Evolutionary conservation across 2,113 vertebrate genomes (phyloP), one percentile per base, ranked within the genome.

Genomic region (Sturnira hondurensis): DNA sequence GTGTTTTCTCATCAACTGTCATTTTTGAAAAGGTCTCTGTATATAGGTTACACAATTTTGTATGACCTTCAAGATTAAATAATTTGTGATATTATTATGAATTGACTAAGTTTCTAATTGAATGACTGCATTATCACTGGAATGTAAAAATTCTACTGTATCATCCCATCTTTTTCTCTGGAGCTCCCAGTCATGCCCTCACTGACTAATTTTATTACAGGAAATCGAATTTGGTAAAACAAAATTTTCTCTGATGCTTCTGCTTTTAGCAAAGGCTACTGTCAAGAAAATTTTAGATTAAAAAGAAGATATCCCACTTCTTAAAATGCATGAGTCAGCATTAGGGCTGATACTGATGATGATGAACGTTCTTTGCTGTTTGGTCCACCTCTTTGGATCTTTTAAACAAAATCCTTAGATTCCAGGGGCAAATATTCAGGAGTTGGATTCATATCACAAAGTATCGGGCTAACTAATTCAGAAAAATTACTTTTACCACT

Each of bases 201-300:
- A 85, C 68, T 71, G 26, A 91, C 52, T 41, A 95, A 94, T 38
- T 97, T 95, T 81, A 94, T 89, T 63, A 93, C 67, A 73, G 68
- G 12, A 84, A 97, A 56, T 91, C 24, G 33, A 89, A 43, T 56
- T 81, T 89, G 13, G 36, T 71, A n/a, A 94, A 93, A 74, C n/a
- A 68, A 71, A 90, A 50, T 47, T 74, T 82, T 88, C 17, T 77
- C 38, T 22, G 12, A 31, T 89, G 14, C 71, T 77, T 86, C 56
- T 83, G 24, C 36, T 38, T 38, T 65, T 63, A 82, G 31, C 6
- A 15, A 20, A 38, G 17, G 61, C 7, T 74, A 43, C 16, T 93
- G 14, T 28, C 67, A 74, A 89, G 52, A 89, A 91, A 63, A 63
- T 33, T 83, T 88, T 82, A 82, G 58, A 80, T 50, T 38, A 61